These are phyloP conservation scores for Clamator glandarius DNA, from an alignment of 2,797 vertebrate genomes.

Conservation along the genomic window DNA sequence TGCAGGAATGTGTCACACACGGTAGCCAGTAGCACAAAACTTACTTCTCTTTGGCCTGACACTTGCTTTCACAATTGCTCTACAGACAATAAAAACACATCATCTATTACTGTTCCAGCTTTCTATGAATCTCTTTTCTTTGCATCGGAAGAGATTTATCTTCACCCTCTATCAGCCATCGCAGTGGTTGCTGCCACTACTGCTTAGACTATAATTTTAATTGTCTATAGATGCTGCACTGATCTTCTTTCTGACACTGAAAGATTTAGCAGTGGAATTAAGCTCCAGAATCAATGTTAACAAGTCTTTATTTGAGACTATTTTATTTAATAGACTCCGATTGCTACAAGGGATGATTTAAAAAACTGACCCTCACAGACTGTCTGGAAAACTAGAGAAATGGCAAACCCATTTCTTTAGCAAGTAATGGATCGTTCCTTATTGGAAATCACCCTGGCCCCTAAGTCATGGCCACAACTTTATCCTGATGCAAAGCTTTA, in stretches of 20 bases:
- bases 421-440: neutral
- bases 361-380: neutral
- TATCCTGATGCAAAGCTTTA: neutral
- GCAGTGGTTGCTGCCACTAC: neutral
- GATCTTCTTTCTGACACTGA: neutral
- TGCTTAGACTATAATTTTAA: constrained; percentile 40
- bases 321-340: constrained; percentile 32
- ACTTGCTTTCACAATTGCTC: neutral
- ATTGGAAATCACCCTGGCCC: neutral
- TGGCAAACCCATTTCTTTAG: neutral
- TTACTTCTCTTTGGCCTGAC: neutral
- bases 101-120: neutral
- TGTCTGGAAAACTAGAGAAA: neutral
- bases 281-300: constrained; percentile 16
- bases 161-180: neutral
- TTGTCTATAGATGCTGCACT: constrained; percentile 2
- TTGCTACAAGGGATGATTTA: neutral
- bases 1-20: neutral
- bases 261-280: neutral
- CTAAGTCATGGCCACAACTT: neutral
- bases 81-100: neutral
- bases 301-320: constrained; percentile 7
- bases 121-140: neutral
- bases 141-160: neutral
- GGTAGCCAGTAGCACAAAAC: neutral